phyloP scores from a whole-genome alignment of 2,888 invertebrate genomes.

The Heteromyza rotundicornis region DNA sequence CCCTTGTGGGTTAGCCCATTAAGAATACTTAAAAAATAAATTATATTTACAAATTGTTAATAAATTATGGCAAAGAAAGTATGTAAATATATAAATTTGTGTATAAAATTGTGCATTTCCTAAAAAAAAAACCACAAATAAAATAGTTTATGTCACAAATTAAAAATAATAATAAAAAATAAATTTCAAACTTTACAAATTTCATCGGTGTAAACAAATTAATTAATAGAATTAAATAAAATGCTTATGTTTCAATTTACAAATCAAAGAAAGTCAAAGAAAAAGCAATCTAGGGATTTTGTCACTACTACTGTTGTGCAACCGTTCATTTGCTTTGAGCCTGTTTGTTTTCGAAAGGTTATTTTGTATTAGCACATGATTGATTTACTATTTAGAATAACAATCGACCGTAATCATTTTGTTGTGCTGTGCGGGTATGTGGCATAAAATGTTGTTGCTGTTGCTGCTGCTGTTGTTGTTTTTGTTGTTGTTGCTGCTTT shows the following conservation, averaged over 20 bases:
- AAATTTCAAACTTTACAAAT: background rate
- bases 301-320: background rate
- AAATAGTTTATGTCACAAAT: background rate
- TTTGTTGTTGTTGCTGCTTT: slow-evolving; percentile 32
- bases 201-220: slow-evolving; percentile 15
- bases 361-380: background rate
- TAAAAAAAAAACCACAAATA: slow-evolving; percentile 16
- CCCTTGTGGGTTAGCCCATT: no score
- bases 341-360: background rate
- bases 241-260: background rate
- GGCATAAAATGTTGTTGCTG: slow-evolving; percentile 41
- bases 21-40: slow-evolving; percentile 10
- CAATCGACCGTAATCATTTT: slow-evolving; percentile 52
- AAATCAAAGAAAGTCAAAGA: no score
- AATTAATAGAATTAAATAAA: slow-evolving; percentile 11
- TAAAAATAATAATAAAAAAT: background rate
- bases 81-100: background rate
- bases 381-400: slow-evolving; percentile 28
- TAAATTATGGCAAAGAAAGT: slow-evolving; percentile 16
- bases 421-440: slow-evolving; percentile 41
- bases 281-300: background rate
- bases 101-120: slow-evolving; percentile 8
- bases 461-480: slow-evolving; percentile 36
- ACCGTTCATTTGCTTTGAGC: slow-evolving; percentile 1
- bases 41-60: slow-evolving; percentile 5